Conservation (phyloP, 2,888 invertebrate genomes). For the Drosophila merina region DNA sequence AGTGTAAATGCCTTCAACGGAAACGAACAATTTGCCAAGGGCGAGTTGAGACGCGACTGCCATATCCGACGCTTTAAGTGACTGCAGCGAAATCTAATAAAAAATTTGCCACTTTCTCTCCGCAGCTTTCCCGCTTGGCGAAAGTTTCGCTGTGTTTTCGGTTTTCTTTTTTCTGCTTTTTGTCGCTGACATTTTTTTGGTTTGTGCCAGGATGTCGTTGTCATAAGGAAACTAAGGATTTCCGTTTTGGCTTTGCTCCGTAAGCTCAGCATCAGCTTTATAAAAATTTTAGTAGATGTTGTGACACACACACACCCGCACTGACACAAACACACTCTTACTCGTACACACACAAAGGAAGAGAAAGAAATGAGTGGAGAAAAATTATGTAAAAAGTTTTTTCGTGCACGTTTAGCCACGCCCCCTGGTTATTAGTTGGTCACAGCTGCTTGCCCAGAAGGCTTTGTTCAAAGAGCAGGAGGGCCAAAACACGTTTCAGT, state of each 20-base stretch:
- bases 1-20: conserved; percentile 23
- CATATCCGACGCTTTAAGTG: conserved; percentile 28
- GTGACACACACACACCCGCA: conserved; percentile 32
- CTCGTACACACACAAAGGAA: conserved; percentile 5
- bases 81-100: conserved; percentile 44
- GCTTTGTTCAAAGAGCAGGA: conserved; percentile 2
- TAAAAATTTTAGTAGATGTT: conserved; percentile 44
- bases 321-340: background rate
- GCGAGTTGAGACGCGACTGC: conserved; percentile 26
- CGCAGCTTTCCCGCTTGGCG: conserved; percentile 17
- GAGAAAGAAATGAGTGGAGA: conserved; percentile 27
- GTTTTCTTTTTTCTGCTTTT: conserved; percentile 22
- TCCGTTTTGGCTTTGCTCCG: conserved; percentile 48
- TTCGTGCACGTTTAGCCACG: conserved; percentile 46
- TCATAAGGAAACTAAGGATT: conserved; percentile 48
- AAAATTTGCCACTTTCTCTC: conserved; percentile 18
- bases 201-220: conserved; percentile 49
- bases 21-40: conserved; percentile 46
- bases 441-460: conserved; percentile 53
- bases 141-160: conserved; percentile 35
- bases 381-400: conserved; percentile 56
- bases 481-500: conserved; percentile 24
- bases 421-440: conserved; percentile 53
- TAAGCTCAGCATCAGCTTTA: conserved; percentile 37
- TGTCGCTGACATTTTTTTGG: conserved; percentile 22